Base-by-base conservation (phyloP, 2,888 invertebrate genomes). In the Allophyes oxyacanthae region DNA sequence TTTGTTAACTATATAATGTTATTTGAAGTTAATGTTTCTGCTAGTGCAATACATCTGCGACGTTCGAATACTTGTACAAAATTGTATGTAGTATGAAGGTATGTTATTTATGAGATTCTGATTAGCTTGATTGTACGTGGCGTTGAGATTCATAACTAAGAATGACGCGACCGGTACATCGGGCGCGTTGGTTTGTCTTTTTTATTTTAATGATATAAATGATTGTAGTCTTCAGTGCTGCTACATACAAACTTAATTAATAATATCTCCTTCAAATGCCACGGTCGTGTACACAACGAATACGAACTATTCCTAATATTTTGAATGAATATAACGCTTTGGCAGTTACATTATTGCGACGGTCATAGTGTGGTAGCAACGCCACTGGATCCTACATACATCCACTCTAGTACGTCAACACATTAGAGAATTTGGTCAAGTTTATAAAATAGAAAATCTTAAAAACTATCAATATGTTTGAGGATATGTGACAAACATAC, bases 381-480 rank as follows among this genome's bases (percentile, higher is more conserved):
- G 62, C 25, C 38, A 11, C 28, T 20, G 20, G 20, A 28, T 25
- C 20, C 30, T 48, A 26, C 34, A 8, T 28, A 41, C 1, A n/a
- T 55, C 28, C 37, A 55, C 10, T 20, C 2, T 4, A n/a, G 38
- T 56, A 63, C 26, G 13, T 44, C 33, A 6, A 48, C n/a, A 62
- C 5, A 43, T 34, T 51, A 43, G 20, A 34, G 32, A 38, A 44
- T 56, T 62, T 62, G 62, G 62, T 62, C 62, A 55, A 40, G 30
- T 56, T 49, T 37, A 37, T 30, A 37, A 28, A 44, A 56, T 44
- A 49, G 9, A 36, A 0, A 10, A 43, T 40, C 10, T 55, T n/a
- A 45, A 49, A 28, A 37, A 37, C n/a, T 9, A 20, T 13, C 15
- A 53, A 45, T 25, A 44, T 25, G 30, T 36, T 36, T 10, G 14